Evolutionary conservation across 1,140 invertebrate genomes (phyloP).

Genomic region (Globodera rostochiensis): DNA sequence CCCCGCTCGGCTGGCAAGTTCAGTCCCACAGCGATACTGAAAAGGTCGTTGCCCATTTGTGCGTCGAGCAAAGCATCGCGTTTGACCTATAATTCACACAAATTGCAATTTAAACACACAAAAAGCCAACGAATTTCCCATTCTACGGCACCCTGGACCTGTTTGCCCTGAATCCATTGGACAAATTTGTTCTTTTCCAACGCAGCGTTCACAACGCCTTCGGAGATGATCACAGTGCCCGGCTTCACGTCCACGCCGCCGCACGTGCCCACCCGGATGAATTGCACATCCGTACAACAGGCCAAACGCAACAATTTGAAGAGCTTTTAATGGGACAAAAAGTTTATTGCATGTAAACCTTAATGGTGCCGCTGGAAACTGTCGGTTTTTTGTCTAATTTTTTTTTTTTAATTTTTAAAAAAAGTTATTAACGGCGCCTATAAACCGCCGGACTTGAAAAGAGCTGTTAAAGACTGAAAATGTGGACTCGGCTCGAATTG

Average conservation of each 20-base stretch:
- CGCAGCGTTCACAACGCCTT: constrained; percentile 56
- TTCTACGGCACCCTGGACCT: constrained; percentile 65
- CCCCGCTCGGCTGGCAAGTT: constrained; percentile 75
- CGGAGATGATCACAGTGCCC: constrained; percentile 61
- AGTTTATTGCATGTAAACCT: too few relatives aligned
- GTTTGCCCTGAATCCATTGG: constrained; percentile 85
- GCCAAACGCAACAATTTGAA: constrained; percentile 90
- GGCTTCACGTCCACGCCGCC: constrained; percentile 48
- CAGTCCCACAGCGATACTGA: constrained; percentile 72
- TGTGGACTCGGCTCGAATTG: too few relatives aligned
- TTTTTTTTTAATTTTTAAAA: too few relatives aligned
- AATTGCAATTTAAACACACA: neutral
- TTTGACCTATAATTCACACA: constrained; percentile 68
- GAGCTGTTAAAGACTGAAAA: too few relatives aligned
- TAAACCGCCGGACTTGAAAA: too few relatives aligned
- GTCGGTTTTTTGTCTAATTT: too few relatives aligned
- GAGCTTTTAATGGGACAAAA: neutral
- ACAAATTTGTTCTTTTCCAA: constrained; percentile 55
- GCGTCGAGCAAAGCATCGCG: constrained; percentile 81
- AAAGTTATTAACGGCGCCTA: too few relatives aligned
- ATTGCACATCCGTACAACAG: constrained; percentile 79
- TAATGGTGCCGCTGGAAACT: too few relatives aligned
- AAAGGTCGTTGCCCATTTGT: constrained; percentile 78
- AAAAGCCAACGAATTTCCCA: neutral
- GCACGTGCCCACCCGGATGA: constrained; percentile 84